Evolutionary conservation across 2,888 invertebrate genomes (phyloP).

Genomic region (Lepetodrilus schrolli): DNA sequence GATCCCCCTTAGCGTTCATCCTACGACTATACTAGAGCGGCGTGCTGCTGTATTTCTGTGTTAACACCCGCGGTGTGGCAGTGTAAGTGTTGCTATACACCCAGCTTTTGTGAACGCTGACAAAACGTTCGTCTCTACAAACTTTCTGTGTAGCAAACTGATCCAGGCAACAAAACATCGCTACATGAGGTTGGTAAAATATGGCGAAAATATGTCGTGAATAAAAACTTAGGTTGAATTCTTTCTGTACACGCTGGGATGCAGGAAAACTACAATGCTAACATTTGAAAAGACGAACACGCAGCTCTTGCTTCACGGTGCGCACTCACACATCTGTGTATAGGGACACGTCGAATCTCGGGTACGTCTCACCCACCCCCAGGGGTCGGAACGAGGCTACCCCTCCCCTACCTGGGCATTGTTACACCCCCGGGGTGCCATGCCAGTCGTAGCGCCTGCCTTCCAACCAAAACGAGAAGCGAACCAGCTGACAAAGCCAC

Average conservation of each 20-base stretch:
- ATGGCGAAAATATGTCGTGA: slow-evolving; percentile 10
- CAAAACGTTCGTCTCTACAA: not conserved
- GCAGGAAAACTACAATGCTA: not conserved
- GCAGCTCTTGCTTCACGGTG: not conserved
- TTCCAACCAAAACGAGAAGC: not conserved
- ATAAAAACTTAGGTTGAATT: slow-evolving; percentile 1
- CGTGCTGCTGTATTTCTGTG: too few relatives aligned
- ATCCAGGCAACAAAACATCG: not conserved
- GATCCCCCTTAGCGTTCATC: too few relatives aligned
- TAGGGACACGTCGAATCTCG: not conserved
- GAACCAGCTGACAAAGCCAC: not conserved
- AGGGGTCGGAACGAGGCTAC: not conserved
- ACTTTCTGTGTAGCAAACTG: not conserved
- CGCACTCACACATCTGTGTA: not conserved
- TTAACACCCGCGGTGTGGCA: too few relatives aligned
- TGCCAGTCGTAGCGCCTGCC: not conserved
- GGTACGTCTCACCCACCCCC: not conserved
- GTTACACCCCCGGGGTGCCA: not conserved
- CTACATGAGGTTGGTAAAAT: not conserved
- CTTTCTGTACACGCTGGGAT: not conserved
- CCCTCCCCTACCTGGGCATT: not conserved
- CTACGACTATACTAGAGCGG: too few relatives aligned
- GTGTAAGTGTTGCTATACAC: too few relatives aligned
- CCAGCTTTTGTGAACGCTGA: not conserved
- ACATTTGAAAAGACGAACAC: not conserved